A percentile compares a stretch with the other conserved stretches of the same genome.
phyloP scores from a whole-genome alignment of 2,797 vertebrate species.

The Sebastiscus tertius region DNA sequence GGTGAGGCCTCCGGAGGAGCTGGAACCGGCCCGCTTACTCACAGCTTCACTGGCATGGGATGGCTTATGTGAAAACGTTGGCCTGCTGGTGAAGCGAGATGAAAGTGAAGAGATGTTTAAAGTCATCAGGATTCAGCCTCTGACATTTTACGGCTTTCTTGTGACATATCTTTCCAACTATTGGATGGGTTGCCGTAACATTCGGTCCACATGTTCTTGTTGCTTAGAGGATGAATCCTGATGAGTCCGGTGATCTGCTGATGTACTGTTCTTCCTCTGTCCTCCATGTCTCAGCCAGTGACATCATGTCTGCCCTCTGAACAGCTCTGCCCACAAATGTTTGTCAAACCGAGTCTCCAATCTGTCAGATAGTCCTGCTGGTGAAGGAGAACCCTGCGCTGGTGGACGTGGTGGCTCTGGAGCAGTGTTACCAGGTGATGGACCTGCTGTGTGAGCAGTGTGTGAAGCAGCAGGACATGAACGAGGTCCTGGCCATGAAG shows the following conservation, averaged over 20 bases:
- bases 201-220: background rate
- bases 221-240: background rate
- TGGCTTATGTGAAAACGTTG: background rate
- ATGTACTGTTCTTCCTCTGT: constrained; percentile 53
- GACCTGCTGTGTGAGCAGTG: constrained; percentile 92
- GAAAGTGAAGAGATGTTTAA: background rate
- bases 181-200: background rate
- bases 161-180: background rate
- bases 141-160: background rate
- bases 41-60: background rate
- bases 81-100: background rate
- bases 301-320: background rate
- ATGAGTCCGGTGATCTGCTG: background rate
- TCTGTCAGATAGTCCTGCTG: constrained; percentile 88
- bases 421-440: constrained; percentile 89
- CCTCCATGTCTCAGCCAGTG: constrained; percentile 15
- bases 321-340: background rate
- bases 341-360: background rate
- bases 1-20: constrained; percentile 69
- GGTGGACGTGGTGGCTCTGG: constrained; percentile 84
- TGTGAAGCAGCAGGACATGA: constrained; percentile 91
- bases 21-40: background rate
- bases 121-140: background rate
- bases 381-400: constrained; percentile 91
- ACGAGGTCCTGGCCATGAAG: constrained; percentile 91